Evolutionary conservation across 2,113 vertebrate species (phyloP).

Genomic region (Psittacus erithacus): DNA sequence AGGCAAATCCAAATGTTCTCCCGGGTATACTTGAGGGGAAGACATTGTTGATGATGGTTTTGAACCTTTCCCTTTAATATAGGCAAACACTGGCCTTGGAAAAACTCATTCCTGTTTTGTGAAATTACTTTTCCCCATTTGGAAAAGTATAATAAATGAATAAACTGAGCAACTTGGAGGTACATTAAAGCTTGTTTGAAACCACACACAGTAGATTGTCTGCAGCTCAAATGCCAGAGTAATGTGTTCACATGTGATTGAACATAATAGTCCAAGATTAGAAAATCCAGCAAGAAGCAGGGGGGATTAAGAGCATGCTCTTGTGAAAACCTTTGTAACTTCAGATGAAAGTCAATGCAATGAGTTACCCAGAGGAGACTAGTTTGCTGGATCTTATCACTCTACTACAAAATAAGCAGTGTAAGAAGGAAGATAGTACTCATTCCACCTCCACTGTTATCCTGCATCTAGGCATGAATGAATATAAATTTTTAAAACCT

Average conservation of each 20-base stretch:
- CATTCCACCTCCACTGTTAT: conserved; percentile 13
- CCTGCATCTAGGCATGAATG: not conserved
- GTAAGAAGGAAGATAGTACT: not conserved
- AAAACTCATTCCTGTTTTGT: not conserved
- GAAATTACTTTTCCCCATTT: conserved; percentile 14
- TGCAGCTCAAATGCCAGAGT: conserved; percentile 1
- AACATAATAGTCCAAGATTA: conserved; percentile 24
- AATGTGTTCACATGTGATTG: conserved; percentile 9
- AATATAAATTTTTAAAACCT: conserved; percentile 57
- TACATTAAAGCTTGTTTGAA: conserved; percentile 37
- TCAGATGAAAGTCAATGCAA: not conserved
- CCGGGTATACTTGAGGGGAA: not conserved
- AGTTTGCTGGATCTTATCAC: not conserved
- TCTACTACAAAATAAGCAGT: not conserved
- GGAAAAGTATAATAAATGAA: not conserved
- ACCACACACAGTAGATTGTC: conserved; percentile 25
- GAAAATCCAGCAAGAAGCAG: not conserved
- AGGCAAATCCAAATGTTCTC: not conserved
- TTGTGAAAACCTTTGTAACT: conserved; percentile 8
- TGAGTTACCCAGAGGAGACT: not conserved
- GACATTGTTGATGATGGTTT: not conserved
- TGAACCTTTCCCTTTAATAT: not conserved
- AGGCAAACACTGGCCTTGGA: not conserved
- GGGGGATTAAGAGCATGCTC: not conserved
- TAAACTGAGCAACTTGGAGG: conserved; percentile 1